phyloP scores from a whole-genome alignment of 2,888 invertebrate species.

The Dimorphilus gyrociliatus region DNA sequence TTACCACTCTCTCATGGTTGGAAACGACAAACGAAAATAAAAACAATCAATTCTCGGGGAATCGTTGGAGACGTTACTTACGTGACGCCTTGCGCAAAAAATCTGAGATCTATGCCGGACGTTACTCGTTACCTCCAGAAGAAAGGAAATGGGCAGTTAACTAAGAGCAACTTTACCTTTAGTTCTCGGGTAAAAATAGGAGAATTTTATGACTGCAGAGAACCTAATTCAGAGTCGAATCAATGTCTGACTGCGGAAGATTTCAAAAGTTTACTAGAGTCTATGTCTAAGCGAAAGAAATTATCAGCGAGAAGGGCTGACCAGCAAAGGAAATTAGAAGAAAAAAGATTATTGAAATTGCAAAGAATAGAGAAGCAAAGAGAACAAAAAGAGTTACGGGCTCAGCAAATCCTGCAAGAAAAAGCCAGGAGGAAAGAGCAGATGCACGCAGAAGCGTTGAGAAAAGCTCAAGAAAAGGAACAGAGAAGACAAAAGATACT shows the following conservation, averaged over 20 bases:
- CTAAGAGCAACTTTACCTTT: slow-evolving; percentile 77
- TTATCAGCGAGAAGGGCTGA: too few relatives aligned
- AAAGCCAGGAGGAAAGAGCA: too few relatives aligned
- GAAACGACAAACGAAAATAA: slow-evolving; percentile 79
- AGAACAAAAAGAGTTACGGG: slow-evolving; percentile 57
- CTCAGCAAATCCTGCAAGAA: slow-evolving; percentile 76
- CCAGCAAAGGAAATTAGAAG: too few relatives aligned
- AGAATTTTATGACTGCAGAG: too few relatives aligned
- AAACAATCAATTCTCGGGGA: slow-evolving; percentile 56
- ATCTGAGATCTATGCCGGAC: slow-evolving; percentile 48
- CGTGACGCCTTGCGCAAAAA: slow-evolving; percentile 51
- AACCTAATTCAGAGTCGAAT: too few relatives aligned
- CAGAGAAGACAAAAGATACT: slow-evolving; percentile 58
- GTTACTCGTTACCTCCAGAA: slow-evolving; percentile 54
- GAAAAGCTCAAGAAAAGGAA: slow-evolving; percentile 34
- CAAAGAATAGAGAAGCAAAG: slow-evolving; percentile 68
- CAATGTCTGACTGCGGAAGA: too few relatives aligned
- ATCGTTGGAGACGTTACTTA: slow-evolving; percentile 68
- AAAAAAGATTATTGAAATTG: too few relatives aligned
- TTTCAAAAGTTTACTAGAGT: too few relatives aligned
- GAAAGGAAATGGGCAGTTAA: slow-evolving; percentile 49
- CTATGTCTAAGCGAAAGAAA: too few relatives aligned
- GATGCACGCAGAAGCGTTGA: too few relatives aligned
- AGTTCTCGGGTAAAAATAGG: slow-evolving; percentile 74
- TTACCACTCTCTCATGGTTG: slow-evolving; percentile 41